Evolutionary conservation across 2,888 invertebrate genomes (phyloP).

Genomic region (Clunio marinus): DNA sequence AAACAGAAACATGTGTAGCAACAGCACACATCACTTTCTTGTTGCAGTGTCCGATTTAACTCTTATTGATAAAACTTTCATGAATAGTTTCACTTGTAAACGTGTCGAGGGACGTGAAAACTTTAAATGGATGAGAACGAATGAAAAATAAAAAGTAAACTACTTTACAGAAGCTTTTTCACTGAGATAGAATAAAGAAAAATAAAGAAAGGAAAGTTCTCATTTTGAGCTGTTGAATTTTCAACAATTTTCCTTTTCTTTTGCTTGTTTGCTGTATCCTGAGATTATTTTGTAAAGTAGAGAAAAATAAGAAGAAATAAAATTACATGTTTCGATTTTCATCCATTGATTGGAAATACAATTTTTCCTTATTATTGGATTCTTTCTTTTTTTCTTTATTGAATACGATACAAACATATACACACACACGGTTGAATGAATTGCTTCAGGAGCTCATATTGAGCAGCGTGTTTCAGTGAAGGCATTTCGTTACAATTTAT

Average conservation of each 20-base stretch:
- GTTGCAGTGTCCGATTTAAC: neutral
- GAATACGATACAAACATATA: neutral
- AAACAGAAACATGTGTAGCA: conserved; percentile 7
- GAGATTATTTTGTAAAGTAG: no score
- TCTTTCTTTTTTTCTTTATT: neutral
- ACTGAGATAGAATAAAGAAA: neutral
- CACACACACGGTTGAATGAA: conserved; percentile 20
- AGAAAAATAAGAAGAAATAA: conserved; percentile 8
- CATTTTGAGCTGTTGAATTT: conserved; percentile 4
- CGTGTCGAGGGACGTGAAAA: no score
- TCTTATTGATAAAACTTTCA: conserved; percentile 36
- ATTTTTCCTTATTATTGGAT: neutral
- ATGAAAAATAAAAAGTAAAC: no score
- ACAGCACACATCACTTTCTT: neutral
- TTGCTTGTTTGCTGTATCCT: no score
- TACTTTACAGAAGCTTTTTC: no score
- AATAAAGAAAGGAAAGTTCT: conserved; percentile 13
- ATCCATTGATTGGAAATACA: conserved; percentile 23
- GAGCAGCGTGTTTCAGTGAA: neutral
- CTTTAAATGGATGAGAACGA: no score
- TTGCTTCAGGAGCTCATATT: conserved; percentile 31
- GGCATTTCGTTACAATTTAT: no score
- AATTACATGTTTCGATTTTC: conserved; percentile 32
- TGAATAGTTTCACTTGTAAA: conserved; percentile 26
- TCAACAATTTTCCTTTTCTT: neutral